phyloP scores from a whole-genome alignment of 2,888 invertebrate species.

The Liodrosophila aerea region DNA sequence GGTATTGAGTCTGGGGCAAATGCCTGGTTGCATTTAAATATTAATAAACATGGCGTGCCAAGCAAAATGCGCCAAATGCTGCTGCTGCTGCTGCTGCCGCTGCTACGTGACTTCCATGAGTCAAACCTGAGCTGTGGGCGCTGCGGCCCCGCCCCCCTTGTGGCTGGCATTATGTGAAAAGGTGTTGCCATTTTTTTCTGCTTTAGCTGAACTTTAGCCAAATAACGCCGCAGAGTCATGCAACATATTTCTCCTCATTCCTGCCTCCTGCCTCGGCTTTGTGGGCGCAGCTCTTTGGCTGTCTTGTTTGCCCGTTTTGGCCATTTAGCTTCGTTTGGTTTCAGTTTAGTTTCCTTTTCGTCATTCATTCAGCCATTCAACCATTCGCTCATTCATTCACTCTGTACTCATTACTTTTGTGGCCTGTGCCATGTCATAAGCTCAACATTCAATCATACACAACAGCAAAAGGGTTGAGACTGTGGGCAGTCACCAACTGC shows the following conservation, averaged over 20 bases:
- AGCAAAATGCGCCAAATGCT: constrained; percentile 67
- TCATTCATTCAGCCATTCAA: constrained; percentile 25
- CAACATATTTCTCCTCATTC: constrained; percentile 34
- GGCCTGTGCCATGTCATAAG: constrained; percentile 62
- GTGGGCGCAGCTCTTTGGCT: constrained; percentile 62
- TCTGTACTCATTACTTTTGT: constrained; percentile 51
- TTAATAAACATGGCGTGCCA: constrained; percentile 77
- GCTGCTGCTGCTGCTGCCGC: background rate
- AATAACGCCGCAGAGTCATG: constrained; percentile 62
- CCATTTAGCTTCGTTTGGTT: constrained; percentile 21
- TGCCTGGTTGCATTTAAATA: constrained; percentile 78
- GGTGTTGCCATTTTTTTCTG: constrained; percentile 43
- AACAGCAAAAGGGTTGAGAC: constrained; percentile 64
- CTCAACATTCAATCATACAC: constrained; percentile 58
- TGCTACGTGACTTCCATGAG: constrained; percentile 71
- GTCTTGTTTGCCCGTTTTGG: constrained; percentile 33
- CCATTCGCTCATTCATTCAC: constrained; percentile 27
- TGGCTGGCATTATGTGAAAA: constrained; percentile 10
- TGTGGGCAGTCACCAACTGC: constrained; percentile 29
- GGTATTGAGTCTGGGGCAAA: constrained; percentile 53
- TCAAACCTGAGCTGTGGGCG: constrained; percentile 44
- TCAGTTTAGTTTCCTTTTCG: constrained; percentile 9
- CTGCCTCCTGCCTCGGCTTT: constrained; percentile 16
- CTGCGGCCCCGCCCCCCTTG: constrained; percentile 27
- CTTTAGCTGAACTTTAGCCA: constrained; percentile 66